A percentile compares a stretch with the other conserved stretches of the same genome.
Conservation (phyloP, 2,797 vertebrate genomes). For the Okamejei kenojei region DNA sequence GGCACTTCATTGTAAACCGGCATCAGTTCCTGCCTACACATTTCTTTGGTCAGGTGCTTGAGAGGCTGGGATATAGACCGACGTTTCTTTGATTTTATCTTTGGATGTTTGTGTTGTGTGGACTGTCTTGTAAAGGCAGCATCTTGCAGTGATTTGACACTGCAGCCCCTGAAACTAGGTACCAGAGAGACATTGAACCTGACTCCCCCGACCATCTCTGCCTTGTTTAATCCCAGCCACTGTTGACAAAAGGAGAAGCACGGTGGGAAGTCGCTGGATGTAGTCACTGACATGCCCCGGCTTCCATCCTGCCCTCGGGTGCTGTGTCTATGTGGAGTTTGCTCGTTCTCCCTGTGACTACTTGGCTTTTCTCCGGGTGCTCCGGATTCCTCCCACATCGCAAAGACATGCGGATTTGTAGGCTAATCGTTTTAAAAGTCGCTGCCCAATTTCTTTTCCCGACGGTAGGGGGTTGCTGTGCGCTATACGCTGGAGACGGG, state of each 20-base stretch:
- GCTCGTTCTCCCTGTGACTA: no score
- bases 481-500: neutral
- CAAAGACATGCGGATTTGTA: no score
- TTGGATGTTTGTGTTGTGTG: neutral
- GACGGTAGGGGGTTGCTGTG: neutral
- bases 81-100: neutral
- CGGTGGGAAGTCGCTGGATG: neutral
- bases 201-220: neutral
- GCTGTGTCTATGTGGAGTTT: no score
- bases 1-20: no score
- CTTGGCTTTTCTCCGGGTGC: no score
- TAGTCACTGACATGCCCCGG: neutral
- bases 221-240: neutral
- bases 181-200: neutral
- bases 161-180: neutral
- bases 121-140: neutral
- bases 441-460: neutral
- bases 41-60: neutral
- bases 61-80: neutral
- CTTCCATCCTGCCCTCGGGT: no score
- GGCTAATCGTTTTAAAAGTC: neutral
- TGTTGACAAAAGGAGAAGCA: no score
- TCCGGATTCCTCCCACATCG: no score
- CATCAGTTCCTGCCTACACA: neutral
- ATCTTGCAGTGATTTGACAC: neutral